These are phyloP conservation scores for Babylonia areolata DNA, from an alignment of 1,140 invertebrate genomes.

Conservation along the genomic window DNA sequence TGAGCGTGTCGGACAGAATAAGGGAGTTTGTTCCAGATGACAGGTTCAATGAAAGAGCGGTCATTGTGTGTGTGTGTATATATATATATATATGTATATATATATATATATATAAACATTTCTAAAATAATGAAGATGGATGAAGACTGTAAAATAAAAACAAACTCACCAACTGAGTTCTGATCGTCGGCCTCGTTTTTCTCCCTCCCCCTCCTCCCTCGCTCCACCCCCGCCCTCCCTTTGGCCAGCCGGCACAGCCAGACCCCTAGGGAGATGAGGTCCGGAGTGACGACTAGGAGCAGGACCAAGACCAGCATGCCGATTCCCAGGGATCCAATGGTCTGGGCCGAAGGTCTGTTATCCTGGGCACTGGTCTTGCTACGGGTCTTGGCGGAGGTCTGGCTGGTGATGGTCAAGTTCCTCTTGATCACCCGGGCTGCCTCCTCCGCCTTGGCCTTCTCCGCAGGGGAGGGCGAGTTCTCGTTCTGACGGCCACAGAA, in stretches of 20 bases:
- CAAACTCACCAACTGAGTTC: too few species aligned
- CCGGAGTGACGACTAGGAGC: neutral
- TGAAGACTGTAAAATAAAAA: too few species aligned
- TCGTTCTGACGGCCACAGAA: neutral
- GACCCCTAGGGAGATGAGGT: neutral
- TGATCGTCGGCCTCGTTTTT: too few species aligned
- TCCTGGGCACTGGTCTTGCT: neutral
- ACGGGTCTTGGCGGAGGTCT: neutral
- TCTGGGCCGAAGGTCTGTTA: neutral
- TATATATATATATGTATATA: too few species aligned
- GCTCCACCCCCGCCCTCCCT: too few species aligned
- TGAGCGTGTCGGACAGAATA: too few species aligned
- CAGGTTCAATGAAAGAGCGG: too few species aligned
- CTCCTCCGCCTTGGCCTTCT: neutral
- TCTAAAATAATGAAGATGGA: too few species aligned
- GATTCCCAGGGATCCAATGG: neutral
- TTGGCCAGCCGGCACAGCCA: neutral
- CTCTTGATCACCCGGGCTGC: neutral
- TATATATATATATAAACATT: too few species aligned
- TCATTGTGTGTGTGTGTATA: too few species aligned
- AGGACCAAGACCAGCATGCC: neutral
- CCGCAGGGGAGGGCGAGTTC: neutral
- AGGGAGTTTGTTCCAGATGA: too few species aligned
- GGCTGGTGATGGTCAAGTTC: neutral
- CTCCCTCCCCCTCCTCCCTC: too few species aligned